phyloP scores from a whole-genome alignment of 2,888 invertebrate species.

The Mylabris sibirica region DNA sequence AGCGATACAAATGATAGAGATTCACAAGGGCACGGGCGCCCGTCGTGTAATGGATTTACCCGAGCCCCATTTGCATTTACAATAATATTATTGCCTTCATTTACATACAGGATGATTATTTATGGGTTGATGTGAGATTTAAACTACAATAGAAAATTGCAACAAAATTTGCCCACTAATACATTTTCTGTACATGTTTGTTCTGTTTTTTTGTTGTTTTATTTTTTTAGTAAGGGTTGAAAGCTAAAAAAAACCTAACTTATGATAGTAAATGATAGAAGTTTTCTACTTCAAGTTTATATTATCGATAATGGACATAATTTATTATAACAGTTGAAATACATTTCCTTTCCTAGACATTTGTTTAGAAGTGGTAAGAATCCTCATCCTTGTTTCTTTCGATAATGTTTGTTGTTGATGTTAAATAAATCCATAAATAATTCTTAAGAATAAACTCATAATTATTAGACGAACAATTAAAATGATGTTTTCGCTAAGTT shows the following conservation, averaged over 20 bases:
- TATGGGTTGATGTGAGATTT: conserved; percentile 43
- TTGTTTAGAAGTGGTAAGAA: neutral
- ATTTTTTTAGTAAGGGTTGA: no score
- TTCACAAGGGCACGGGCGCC: conserved; percentile 40
- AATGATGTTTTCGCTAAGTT: neutral
- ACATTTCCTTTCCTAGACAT: neutral
- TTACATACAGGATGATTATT: conserved; percentile 54
- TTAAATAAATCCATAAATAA: neutral
- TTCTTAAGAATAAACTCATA: neutral
- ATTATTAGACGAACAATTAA: neutral
- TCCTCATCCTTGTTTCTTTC: neutral
- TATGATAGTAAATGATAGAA: neutral
- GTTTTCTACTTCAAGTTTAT: conserved; percentile 1
- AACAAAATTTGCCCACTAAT: neutral
- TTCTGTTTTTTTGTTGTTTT: no score
- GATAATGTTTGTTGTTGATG: neutral
- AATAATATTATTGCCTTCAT: conserved; percentile 58
- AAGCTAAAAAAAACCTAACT: neutral
- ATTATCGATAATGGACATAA: neutral
- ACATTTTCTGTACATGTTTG: neutral
- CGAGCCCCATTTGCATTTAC: conserved; percentile 56
- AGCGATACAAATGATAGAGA: neutral
- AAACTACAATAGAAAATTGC: conserved; percentile 13
- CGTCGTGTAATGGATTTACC: conserved; percentile 54
- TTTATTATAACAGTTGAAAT: conserved; percentile 4